phyloP scores from a whole-genome alignment of 2,888 invertebrate genomes.

The Meganola albula region DNA sequence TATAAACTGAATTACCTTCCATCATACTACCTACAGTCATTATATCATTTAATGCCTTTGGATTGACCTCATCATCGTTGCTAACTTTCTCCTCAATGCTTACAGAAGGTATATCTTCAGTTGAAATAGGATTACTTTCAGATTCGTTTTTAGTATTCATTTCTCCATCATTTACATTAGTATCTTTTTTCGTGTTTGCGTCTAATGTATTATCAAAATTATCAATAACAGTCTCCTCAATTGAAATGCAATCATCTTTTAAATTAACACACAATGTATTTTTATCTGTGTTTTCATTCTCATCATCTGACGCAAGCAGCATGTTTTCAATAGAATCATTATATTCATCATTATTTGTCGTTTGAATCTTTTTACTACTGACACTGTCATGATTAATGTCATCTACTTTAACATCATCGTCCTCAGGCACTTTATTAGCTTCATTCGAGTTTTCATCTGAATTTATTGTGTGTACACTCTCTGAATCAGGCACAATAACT shows the following conservation, averaged over 20 bases:
- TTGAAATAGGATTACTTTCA: too few species aligned
- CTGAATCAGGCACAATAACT: too few species aligned
- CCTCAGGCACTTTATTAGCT: too few species aligned
- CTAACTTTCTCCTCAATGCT: too few species aligned
- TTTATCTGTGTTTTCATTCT: slow-evolving; percentile 19
- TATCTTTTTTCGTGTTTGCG: slow-evolving; percentile 3
- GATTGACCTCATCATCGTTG: too few species aligned
- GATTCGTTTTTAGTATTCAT: slow-evolving; percentile 4
- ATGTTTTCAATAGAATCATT: slow-evolving; percentile 44
- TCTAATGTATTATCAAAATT: slow-evolving; percentile 12
- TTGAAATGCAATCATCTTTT: slow-evolving; percentile 39
- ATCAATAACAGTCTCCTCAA: slow-evolving; percentile 35
- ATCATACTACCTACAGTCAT: too few species aligned
- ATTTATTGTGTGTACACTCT: too few species aligned
- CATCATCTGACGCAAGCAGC: slow-evolving; percentile 51
- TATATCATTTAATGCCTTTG: too few species aligned
- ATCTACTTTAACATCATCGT: slow-evolving; percentile 10
- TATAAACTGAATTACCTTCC: too few species aligned
- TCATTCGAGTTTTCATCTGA: too few species aligned
- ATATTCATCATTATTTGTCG: slow-evolving; percentile 35
- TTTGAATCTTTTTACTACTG: not conserved
- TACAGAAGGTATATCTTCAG: too few species aligned
- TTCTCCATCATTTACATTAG: slow-evolving; percentile 7
- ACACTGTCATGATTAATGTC: not conserved
- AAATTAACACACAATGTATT: slow-evolving; percentile 28